Conservation (phyloP, 2,888 invertebrate species). For the Coremacera marginata region DNA sequence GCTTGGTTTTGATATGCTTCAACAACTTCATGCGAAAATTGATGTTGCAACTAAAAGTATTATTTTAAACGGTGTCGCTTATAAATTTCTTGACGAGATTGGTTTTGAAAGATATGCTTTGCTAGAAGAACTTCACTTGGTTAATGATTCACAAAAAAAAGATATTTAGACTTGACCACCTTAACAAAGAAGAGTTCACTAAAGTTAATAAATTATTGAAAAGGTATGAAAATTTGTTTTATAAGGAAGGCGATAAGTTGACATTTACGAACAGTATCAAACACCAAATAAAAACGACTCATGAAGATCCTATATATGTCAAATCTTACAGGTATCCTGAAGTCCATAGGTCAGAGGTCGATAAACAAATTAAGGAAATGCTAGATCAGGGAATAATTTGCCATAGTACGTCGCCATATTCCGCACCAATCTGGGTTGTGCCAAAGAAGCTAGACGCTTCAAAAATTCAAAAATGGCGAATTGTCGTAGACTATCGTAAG, state of each 20-base stretch:
- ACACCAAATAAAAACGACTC: background rate
- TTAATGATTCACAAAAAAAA: background rate
- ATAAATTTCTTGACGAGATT: background rate
- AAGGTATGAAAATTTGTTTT: background rate
- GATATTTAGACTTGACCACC: background rate
- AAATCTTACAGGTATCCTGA: too few relatives aligned
- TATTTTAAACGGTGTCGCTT: slow-evolving; percentile 10
- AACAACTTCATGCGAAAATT: background rate
- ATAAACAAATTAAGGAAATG: too few relatives aligned
- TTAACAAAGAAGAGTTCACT: background rate
- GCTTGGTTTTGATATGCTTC: background rate
- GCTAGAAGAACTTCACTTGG: background rate
- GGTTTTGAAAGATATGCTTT: background rate
- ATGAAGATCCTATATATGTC: too few relatives aligned
- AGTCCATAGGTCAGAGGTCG: too few relatives aligned
- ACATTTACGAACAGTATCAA: background rate
- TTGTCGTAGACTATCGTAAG: background rate
- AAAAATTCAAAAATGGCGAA: background rate
- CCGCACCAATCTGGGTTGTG: too few relatives aligned
- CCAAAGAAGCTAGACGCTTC: background rate
- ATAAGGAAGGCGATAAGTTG: background rate
- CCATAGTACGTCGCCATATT: too few relatives aligned
- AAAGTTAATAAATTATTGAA: background rate
- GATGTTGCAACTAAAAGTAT: background rate
- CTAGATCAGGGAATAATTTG: too few relatives aligned